Conservation (phyloP, 2,888 invertebrate species). For the Sinohyriopsis cumingii region DNA sequence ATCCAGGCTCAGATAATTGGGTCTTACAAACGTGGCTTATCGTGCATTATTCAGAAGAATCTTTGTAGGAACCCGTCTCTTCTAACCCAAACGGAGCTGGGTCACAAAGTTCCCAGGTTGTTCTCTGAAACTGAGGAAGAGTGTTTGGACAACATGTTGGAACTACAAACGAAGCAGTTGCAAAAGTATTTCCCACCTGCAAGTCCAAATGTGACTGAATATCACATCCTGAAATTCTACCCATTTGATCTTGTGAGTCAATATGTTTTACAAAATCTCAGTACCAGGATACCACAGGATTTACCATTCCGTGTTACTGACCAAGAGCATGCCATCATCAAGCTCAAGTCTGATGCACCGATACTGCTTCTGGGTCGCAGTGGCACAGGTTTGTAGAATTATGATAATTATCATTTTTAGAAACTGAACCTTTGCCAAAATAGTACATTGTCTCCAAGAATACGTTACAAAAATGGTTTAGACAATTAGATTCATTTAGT, state of each 20-base stretch:
- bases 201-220: constrained; percentile 58
- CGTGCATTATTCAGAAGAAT: constrained; percentile 53
- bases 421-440: too few species aligned
- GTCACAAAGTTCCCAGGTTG: constrained; percentile 38
- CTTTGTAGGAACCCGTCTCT: constrained; percentile 42
- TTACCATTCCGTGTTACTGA: constrained; percentile 42
- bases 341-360: constrained; percentile 13
- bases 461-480: too few species aligned
- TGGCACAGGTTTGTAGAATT: constrained; percentile 9
- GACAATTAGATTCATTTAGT: too few species aligned
- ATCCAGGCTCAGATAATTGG: constrained; percentile 45
- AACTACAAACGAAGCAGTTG: constrained; percentile 15
- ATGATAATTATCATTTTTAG: too few species aligned
- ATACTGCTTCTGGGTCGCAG: constrained; percentile 41
- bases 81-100: constrained; percentile 9
- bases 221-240: constrained; percentile 66
- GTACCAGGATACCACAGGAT: constrained; percentile 8
- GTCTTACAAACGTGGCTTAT: constrained; percentile 38
- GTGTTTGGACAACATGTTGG: neutral
- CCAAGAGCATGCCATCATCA: constrained; percentile 31
- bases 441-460: too few species aligned
- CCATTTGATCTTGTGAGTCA: constrained; percentile 56
- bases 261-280: constrained; percentile 10
- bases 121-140: constrained; percentile 42
- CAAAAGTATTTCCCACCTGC: constrained; percentile 55